phyloP scores from a whole-genome alignment of 2,113 vertebrate genomes.

The Tetrax tetrax region DNA sequence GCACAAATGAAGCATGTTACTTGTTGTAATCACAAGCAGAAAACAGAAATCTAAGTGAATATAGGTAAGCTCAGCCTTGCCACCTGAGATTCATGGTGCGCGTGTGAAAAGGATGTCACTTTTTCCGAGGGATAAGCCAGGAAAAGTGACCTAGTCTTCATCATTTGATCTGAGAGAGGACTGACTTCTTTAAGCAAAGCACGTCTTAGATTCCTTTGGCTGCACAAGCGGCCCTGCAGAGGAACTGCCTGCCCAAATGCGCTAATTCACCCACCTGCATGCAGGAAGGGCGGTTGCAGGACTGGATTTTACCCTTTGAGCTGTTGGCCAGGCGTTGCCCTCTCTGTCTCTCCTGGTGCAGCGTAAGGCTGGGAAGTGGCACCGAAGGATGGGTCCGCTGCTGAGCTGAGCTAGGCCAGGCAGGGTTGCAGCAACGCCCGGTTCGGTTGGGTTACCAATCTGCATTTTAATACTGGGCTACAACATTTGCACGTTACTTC shows the following conservation, averaged over 20 bases:
- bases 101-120: not conserved
- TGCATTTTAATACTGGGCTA: not conserved
- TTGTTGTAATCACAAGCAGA: not conserved
- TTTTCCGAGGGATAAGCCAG: not conserved
- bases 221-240: not conserved
- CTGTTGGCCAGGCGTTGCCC: not conserved
- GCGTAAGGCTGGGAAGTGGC: fast-evolving
- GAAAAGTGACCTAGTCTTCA: not conserved
- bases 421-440: fast-evolving
- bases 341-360: not conserved
- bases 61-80: not conserved
- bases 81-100: not conserved
- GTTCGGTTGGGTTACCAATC: fast-evolving
- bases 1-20: not conserved
- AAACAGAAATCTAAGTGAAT: not conserved
- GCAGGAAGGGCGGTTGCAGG: not conserved
- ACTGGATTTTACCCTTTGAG: not conserved
- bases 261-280: fast-evolving
- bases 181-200: not conserved
- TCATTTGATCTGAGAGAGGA: fast-evolving
- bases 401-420: not conserved
- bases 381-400: fast-evolving
- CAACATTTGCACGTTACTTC: not conserved
- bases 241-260: fast-evolving
- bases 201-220: not conserved